Evolutionary conservation across 2,113 vertebrate species (phyloP).

Genomic region (Bufo bufo): DNA sequence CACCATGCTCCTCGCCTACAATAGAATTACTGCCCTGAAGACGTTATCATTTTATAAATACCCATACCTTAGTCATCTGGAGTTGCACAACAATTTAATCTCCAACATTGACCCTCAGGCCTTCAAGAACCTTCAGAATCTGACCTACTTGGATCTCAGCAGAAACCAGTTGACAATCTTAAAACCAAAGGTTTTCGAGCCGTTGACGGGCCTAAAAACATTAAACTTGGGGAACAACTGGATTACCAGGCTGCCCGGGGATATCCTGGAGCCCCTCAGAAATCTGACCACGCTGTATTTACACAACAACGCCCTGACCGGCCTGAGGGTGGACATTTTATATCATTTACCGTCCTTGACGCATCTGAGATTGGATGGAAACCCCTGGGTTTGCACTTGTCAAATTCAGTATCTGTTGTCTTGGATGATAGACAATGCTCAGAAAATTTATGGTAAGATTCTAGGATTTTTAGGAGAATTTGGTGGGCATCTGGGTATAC

Average conservation of each 20-base stretch:
- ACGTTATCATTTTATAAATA: conserved; percentile 61
- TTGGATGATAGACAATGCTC: conserved; percentile 70
- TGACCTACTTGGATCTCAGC: conserved; percentile 72
- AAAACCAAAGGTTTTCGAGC: conserved; percentile 65
- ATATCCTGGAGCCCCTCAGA: conserved; percentile 58
- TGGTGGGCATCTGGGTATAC: neutral
- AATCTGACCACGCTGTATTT: conserved; percentile 65
- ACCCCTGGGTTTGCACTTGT: conserved; percentile 76
- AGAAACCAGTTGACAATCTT: conserved; percentile 68
- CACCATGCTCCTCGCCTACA: conserved; percentile 66
- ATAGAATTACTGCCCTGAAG: conserved; percentile 64
- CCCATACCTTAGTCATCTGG: conserved; percentile 61
- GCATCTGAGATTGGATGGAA: conserved; percentile 63
- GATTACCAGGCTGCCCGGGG: conserved; percentile 63
- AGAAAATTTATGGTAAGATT: conserved; percentile 69
- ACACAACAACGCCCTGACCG: conserved; percentile 62
- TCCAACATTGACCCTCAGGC: conserved; percentile 67
- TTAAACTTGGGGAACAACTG: conserved; percentile 70
- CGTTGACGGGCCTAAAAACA: conserved; percentile 61
- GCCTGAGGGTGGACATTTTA: conserved; percentile 51
- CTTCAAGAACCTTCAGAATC: conserved; percentile 65
- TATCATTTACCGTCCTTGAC: conserved; percentile 50
- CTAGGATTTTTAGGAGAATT: neutral
- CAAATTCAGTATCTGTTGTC: conserved; percentile 69
- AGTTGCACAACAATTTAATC: conserved; percentile 70